Conservation (phyloP, 1,140 invertebrate genomes). For the Alviniconcha marisindica region DNA sequence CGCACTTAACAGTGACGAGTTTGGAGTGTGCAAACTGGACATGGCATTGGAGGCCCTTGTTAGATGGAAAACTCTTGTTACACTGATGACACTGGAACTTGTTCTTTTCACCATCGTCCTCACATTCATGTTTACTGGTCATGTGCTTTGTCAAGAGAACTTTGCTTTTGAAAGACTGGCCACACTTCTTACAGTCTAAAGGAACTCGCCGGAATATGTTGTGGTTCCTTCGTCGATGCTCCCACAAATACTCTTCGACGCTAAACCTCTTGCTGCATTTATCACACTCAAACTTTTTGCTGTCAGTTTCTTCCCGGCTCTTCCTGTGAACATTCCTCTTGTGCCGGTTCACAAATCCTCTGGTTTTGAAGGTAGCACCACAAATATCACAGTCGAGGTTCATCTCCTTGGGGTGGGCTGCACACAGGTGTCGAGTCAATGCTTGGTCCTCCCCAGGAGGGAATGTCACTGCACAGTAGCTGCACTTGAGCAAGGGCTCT, state of each 20-base stretch:
- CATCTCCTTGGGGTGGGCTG: not conserved
- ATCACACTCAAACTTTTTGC: not conserved
- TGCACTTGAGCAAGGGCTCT: not conserved
- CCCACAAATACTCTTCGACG: not conserved
- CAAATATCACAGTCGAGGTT: not conserved
- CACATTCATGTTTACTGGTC: not conserved
- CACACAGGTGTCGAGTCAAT: not conserved
- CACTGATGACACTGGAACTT: no score
- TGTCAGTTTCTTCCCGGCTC: no score
- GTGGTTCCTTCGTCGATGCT: not conserved
- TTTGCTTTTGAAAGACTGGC: not conserved
- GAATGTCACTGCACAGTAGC: not conserved
- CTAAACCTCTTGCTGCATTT: not conserved
- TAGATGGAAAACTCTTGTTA: no score
- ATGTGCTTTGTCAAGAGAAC: not conserved
- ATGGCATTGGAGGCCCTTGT: no score
- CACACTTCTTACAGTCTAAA: not conserved
- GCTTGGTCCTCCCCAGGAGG: not conserved
- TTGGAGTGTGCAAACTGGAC: no score
- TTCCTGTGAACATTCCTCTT: not conserved
- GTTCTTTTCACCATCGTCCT: no score
- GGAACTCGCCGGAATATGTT: not conserved
- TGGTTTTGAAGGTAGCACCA: not conserved
- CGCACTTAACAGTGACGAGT: no score
- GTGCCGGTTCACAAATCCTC: not conserved